Percentiles rank a stretch among this genome's conserved stretches.
Evolutionary conservation across 2,797 vertebrate species (phyloP).

Genomic region (Labeo calbasu): DNA sequence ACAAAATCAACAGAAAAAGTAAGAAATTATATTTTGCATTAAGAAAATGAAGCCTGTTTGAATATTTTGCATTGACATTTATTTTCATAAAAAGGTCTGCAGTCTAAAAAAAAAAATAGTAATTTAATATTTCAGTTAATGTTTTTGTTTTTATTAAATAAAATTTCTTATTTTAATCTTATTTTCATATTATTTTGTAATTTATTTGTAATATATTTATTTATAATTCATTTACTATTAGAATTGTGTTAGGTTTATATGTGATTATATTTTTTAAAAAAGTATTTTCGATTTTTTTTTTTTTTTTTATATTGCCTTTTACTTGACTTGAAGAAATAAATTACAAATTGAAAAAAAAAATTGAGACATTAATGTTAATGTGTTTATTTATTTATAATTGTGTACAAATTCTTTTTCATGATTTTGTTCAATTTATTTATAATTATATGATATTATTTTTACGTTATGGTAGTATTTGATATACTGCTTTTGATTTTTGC

Average conservation of each 20-base stretch:
- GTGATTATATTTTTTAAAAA: not conserved
- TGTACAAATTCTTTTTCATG: not conserved
- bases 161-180: not conserved
- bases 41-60: not conserved
- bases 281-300: too few species aligned
- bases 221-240: not conserved
- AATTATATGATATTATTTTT: not conserved
- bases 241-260: not conserved
- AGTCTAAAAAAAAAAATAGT: not conserved
- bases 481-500: not conserved
- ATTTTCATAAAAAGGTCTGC: not conserved
- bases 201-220: not conserved
- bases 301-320: not conserved
- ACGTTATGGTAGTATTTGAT: not conserved
- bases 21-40: not conserved
- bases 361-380: not conserved
- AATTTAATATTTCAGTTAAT: too few species aligned
- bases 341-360: too few species aligned
- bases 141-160: not conserved
- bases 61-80: not conserved
- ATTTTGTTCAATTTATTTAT: not conserved
- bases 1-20: not conserved
- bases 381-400: not conserved
- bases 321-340: not conserved
- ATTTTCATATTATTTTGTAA: not conserved